Percentiles rank a stretch among this genome's conserved stretches.
Evolutionary conservation across 2,797 vertebrate genomes (phyloP).

Genomic region (Gambusia yucatana): DNA sequence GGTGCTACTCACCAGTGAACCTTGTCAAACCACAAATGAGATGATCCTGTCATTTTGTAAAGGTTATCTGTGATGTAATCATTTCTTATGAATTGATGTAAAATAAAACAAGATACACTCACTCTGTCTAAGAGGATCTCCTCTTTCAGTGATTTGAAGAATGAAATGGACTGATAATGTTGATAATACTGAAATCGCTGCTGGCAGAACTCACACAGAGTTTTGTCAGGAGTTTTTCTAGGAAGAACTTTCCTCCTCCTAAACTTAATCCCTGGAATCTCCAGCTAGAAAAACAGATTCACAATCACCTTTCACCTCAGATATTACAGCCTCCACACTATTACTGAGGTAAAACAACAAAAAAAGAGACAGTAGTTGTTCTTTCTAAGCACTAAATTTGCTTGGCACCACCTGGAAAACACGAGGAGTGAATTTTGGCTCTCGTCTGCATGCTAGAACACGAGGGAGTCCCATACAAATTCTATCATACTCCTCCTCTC

Average conservation of each 20-base stretch:
- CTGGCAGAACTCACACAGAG: slow-evolving; percentile 58
- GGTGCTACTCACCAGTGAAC: slow-evolving; percentile 1
- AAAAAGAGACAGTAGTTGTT: slow-evolving; percentile 54
- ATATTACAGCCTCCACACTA: slow-evolving; percentile 64
- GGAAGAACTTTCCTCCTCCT: slow-evolving; percentile 18
- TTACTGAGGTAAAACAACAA: slow-evolving; percentile 58
- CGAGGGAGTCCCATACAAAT: slow-evolving; percentile 13
- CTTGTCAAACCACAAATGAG: slow-evolving; percentile 23
- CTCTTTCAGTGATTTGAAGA: slow-evolving; percentile 37
- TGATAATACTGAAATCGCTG: slow-evolving; percentile 27
- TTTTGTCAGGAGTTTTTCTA: no score
- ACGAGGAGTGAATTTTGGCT: slow-evolving; percentile 53
- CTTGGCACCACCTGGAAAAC: slow-evolving; percentile 40
- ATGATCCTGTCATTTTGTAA: slow-evolving; percentile 23
- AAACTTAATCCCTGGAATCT: slow-evolving; percentile 54
- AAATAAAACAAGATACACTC: slow-evolving; percentile 43
- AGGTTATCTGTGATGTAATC: slow-evolving; percentile 36
- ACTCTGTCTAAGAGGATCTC: slow-evolving; percentile 43
- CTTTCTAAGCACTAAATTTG: slow-evolving; percentile 41
- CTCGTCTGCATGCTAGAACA: slow-evolving; percentile 44
- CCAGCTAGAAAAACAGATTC: slow-evolving; percentile 44
- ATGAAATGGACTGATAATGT: slow-evolving; percentile 46
- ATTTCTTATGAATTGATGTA: slow-evolving; percentile 43
- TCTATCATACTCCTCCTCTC: slow-evolving; percentile 11
- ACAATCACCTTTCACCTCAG: slow-evolving; percentile 60